A percentile compares a stretch with the other conserved stretches of the same genome.
Conservation (phyloP, 2,888 invertebrate genomes). For the Papilio elwesi region DNA sequence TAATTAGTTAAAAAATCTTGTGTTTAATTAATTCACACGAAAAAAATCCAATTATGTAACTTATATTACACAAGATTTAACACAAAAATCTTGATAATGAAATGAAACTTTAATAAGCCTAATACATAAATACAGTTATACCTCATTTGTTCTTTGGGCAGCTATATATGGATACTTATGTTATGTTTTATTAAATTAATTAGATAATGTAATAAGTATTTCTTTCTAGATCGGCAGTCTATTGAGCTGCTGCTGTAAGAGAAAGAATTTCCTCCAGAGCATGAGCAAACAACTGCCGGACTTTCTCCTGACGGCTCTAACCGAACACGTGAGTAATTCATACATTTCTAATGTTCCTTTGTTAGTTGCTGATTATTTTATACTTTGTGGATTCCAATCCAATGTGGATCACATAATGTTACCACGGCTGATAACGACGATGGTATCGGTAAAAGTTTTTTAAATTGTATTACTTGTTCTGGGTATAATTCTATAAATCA, state of each 20-base stretch:
- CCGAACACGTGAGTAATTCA: conserved; percentile 83
- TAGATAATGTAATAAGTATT: neutral
- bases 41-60: neutral
- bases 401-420: no score
- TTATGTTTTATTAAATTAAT: neutral
- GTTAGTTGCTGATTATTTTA: neutral
- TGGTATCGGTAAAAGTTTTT: no score
- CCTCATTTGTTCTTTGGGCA: neutral
- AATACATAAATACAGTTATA: no score
- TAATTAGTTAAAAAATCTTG: conserved; percentile 18
- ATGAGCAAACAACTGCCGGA: conserved; percentile 88
- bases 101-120: no score
- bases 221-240: conserved; percentile 83
- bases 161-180: neutral
- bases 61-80: neutral
- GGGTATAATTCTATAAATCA: no score
- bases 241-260: conserved; percentile 88
- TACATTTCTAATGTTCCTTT: neutral
- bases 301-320: conserved; percentile 88
- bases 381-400: neutral
- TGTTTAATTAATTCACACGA: neutral
- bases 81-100: no score
- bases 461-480: no score
- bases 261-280: conserved; percentile 88
- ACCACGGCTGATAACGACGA: no score